phyloP scores from a whole-genome alignment of 2,888 invertebrate genomes.

The Harpalus rubripes region DNA sequence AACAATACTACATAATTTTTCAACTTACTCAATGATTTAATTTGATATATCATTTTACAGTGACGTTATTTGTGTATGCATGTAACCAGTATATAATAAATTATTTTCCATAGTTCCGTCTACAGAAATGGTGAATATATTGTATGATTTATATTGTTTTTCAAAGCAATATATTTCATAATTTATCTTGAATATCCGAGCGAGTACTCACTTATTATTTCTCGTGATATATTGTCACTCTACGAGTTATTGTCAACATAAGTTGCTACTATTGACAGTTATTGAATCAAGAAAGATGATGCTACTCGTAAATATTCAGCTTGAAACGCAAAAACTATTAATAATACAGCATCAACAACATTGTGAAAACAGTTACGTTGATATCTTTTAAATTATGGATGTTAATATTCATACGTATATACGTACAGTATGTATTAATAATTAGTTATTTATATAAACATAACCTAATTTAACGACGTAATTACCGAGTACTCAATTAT shows the following conservation, averaged over 20 bases:
- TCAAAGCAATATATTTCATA: constrained; percentile 56
- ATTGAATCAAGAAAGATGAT: constrained; percentile 19
- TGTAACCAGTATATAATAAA: constrained; percentile 41
- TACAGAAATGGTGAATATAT: constrained; percentile 51
- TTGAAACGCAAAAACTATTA: constrained; percentile 6
- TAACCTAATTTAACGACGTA: background rate
- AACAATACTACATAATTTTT: background rate
- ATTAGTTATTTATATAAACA: constrained; percentile 4
- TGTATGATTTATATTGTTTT: constrained; percentile 61
- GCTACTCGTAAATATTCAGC: background rate
- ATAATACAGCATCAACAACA: background rate
- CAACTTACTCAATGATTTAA: background rate
- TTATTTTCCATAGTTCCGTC: constrained; percentile 47
- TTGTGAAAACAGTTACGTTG: background rate
- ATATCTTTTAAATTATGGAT: background rate
- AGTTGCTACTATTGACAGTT: constrained; percentile 40
- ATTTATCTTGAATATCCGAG: constrained; percentile 55
- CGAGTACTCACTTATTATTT: constrained; percentile 53
- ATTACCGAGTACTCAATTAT: background rate
- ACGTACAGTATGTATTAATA: background rate
- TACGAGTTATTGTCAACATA: constrained; percentile 39
- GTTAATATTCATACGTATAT: background rate
- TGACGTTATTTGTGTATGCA: constrained; percentile 7
- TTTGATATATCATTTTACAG: background rate
- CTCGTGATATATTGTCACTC: constrained; percentile 37